These are phyloP conservation scores for Drosophila meridionalis DNA, from an alignment of 2,888 invertebrate genomes.

Conservation along the genomic window DNA sequence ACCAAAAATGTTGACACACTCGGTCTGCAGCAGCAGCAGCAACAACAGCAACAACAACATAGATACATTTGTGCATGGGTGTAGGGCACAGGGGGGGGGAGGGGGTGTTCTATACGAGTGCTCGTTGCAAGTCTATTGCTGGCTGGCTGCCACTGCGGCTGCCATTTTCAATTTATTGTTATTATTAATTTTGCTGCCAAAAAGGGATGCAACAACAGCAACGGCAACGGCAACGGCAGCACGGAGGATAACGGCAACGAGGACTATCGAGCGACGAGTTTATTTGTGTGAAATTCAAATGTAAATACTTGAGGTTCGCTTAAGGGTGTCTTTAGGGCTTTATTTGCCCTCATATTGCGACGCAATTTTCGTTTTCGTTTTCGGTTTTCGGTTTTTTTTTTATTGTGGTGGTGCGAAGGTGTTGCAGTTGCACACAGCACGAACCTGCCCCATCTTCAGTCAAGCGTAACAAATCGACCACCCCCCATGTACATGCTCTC, in stretches of 20 bases:
- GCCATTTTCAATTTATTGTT: conserved; percentile 81
- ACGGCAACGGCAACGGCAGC: neutral
- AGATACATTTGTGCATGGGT: conserved; percentile 33
- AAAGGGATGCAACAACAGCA: conserved; percentile 69
- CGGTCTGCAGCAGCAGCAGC: conserved; percentile 36
- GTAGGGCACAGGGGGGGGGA: conserved; percentile 11
- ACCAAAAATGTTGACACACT: conserved; percentile 79
- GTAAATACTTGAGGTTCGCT: conserved; percentile 79
- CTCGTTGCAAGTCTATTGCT: conserved; percentile 43
- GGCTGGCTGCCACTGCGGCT: conserved; percentile 57
- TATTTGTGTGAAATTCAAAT: conserved; percentile 80
- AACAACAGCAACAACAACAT: neutral
- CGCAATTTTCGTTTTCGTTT: conserved; percentile 41
- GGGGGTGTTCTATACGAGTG: conserved; percentile 10
- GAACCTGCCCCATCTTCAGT: conserved; percentile 22
- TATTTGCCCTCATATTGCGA: conserved; percentile 71
- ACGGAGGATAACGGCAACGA: conserved; percentile 24
- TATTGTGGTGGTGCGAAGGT: conserved; percentile 41
- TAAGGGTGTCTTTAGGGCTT: conserved; percentile 81
- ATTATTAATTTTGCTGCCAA: conserved; percentile 77
- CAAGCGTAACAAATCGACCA: conserved; percentile 12
- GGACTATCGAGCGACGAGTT: conserved; percentile 63
- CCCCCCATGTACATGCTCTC: neutral
- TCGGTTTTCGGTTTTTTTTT: neutral
- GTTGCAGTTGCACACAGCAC: conserved; percentile 45